A percentile compares a stretch with the other conserved stretches of the same genome.
These are phyloP conservation scores for Palythoa heliodiscus DNA, from an alignment of 92 coral and sea anemone genomes.

Conservation along the genomic window DNA sequence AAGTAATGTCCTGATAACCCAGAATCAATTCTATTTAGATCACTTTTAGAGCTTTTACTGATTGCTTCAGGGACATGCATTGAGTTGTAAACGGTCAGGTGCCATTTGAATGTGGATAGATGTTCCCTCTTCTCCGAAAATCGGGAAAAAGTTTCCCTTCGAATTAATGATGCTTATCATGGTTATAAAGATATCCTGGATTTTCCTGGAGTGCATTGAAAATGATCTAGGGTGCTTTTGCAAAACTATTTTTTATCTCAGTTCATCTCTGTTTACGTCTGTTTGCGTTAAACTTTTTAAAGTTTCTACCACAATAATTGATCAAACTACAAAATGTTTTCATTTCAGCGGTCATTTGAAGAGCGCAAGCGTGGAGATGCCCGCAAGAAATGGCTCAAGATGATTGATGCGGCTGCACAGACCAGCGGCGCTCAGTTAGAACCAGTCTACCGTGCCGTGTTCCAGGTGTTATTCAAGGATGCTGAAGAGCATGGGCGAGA, in stretches of 20 bases:
- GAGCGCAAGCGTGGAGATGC: conserved; percentile 99
- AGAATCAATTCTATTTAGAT: not conserved
- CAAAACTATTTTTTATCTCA: too few species aligned
- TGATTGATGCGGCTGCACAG: conserved; percentile 93
- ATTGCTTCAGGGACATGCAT: not conserved
- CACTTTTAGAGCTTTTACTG: not conserved
- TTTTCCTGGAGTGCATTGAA: too few species aligned
- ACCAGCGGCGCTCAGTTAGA: conserved; percentile 94
- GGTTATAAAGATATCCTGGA: too few species aligned
- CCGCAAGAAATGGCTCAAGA: conserved; percentile 84
- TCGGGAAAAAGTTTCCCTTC: too few species aligned
- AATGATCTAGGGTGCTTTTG: too few species aligned
- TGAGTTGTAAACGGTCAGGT: too few species aligned
- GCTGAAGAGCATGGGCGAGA: conserved; percentile 91
- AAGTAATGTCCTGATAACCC: not conserved
- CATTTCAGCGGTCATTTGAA: conserved; percentile 91
- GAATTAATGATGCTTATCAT: too few species aligned
- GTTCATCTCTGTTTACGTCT: too few species aligned
- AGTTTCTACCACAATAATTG: not conserved
- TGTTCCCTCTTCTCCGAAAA: too few species aligned
- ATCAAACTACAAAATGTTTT: not conserved
- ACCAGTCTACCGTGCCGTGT: conserved; percentile 93
- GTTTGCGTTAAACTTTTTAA: too few species aligned
- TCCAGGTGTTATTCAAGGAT: conserved; percentile 85
- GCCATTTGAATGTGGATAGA: too few species aligned